Base-by-base conservation (phyloP, 2,113 vertebrate species). In the Lophura nycthemera region DNA sequence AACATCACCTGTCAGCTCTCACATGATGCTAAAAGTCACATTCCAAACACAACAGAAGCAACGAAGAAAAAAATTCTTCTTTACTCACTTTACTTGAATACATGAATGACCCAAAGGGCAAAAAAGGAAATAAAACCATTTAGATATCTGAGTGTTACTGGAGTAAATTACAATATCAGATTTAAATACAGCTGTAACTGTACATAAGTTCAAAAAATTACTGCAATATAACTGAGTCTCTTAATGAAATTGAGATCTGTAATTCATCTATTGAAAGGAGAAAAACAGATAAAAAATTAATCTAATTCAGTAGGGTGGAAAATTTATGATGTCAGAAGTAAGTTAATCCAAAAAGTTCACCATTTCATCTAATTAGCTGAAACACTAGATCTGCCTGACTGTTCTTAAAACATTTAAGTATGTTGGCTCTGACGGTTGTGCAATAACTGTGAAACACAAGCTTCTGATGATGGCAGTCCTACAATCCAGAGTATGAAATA, bases 331-430 rank as follows among this genome's bases (percentile, higher is more conserved):
- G 87, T 83, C 87, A 93, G 89, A 91, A 96, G 64, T 89, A 92
- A 92, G 89, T 91, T 86, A 94, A 73, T 79, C 45, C 60, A 50
- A 77, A 85, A 89, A 95, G 60, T 79, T 89, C 82, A 92, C 63
- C 67, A 69, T 57, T 89, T 91, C 82, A 95, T 91, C 92, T 83
- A 83, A 86, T 93, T 93, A 93, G 42, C 42, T 88, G 95, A 92
- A 92, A 95, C 79, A 79, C 54, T 94, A 96, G 84, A 93, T 74
- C 82, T 91, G 92, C 79, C 71, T 83, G 89, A 73, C 96, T 93
- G 91, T 94, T 95, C 85, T 88, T 91, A 66, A 70, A 88, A 74
- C 66, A 61, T 40, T 24, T 65, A 84, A 90, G 65, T 52, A 76
- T 61, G 87, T 66, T 88, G 75, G 36, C 32, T 83, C 25, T 86